Evolutionary conservation across 2,888 invertebrate species (phyloP).

Genomic region (Orthosia cruda): DNA sequence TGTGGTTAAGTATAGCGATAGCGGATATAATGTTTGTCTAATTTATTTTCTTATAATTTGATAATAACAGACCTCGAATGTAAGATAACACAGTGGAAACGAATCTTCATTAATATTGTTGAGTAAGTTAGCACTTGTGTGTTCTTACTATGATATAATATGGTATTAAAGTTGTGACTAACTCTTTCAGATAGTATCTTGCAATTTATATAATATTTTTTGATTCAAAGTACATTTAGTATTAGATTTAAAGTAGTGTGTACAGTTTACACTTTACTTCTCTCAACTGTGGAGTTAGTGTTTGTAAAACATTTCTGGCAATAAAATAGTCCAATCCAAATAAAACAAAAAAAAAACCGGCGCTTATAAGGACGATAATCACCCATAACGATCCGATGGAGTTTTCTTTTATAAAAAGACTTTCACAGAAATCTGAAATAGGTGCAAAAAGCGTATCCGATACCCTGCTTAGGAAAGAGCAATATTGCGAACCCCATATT

Average conservation of each 20-base stretch:
- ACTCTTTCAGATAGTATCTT: slow-evolving; percentile 81
- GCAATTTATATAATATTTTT: slow-evolving; percentile 79
- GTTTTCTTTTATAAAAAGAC: slow-evolving; percentile 14
- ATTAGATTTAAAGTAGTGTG: slow-evolving; percentile 87
- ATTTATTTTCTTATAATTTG: slow-evolving; percentile 90
- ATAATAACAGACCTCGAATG: slow-evolving; percentile 90
- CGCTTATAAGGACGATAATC: slow-evolving; percentile 23
- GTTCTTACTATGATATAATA: slow-evolving; percentile 79
- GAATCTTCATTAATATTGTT: slow-evolving; percentile 85
- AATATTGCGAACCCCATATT: slow-evolving; percentile 4
- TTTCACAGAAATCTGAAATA: slow-evolving; percentile 15
- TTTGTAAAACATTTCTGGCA: slow-evolving; percentile 91
- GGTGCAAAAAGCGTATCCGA: background rate
- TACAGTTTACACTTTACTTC: slow-evolving; percentile 89
- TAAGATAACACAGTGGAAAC: slow-evolving; percentile 85
- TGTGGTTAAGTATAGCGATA: slow-evolving; percentile 25
- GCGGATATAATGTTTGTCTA: slow-evolving; percentile 83
- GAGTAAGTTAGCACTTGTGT: slow-evolving; percentile 77
- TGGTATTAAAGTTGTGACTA: slow-evolving; percentile 84
- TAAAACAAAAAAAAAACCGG: no score
- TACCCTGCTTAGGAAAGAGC: background rate
- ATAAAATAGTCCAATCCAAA: slow-evolving; percentile 90
- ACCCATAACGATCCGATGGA: background rate
- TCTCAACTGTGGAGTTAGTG: slow-evolving; percentile 84
- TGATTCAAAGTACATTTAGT: slow-evolving; percentile 88